A percentile compares a stretch with the other conserved stretches of the same genome.
Evolutionary conservation across 2,797 vertebrate genomes (phyloP).

Genomic region (Siniperca undulata): DNA sequence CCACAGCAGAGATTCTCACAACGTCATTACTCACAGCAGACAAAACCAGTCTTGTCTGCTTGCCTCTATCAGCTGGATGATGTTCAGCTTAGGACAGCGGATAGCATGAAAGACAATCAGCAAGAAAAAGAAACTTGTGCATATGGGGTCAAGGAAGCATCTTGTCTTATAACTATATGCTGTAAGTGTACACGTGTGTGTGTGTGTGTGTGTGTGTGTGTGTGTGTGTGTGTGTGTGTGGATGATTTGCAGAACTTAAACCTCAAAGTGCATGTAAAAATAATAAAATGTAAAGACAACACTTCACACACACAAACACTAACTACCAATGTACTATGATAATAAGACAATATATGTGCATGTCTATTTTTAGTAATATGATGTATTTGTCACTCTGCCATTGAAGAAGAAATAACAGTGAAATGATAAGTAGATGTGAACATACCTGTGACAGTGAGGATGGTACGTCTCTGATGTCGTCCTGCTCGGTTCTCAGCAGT

Average conservation of each 20-base stretch:
- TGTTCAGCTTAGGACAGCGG: constrained; percentile 72
- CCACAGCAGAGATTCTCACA: constrained; percentile 30
- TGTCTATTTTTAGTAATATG: not conserved
- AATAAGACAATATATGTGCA: not conserved
- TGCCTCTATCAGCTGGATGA: constrained; percentile 59
- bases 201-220: not conserved
- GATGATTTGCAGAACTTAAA: not conserved
- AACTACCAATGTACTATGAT: not conserved
- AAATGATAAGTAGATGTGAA: not conserved
- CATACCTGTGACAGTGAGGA: constrained; percentile 78
- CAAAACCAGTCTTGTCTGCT: constrained; percentile 61
- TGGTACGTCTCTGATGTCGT: constrained; percentile 70
- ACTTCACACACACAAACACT: not conserved
- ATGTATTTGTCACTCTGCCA: not conserved
- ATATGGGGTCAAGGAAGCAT: not conserved
- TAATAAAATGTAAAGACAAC: not conserved
- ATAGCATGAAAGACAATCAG: constrained; percentile 52
- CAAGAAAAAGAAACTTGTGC: constrained; percentile 15
- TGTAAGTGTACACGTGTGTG: no score
- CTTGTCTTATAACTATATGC: not conserved
- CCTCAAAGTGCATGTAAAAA: not conserved
- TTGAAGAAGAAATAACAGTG: not conserved
- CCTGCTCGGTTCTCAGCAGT: constrained; percentile 83
- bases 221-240: not conserved
- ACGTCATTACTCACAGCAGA: constrained; percentile 79